Conservation (phyloP, 2,888 invertebrate species). For the Dryocosmus kuriphilus region DNA sequence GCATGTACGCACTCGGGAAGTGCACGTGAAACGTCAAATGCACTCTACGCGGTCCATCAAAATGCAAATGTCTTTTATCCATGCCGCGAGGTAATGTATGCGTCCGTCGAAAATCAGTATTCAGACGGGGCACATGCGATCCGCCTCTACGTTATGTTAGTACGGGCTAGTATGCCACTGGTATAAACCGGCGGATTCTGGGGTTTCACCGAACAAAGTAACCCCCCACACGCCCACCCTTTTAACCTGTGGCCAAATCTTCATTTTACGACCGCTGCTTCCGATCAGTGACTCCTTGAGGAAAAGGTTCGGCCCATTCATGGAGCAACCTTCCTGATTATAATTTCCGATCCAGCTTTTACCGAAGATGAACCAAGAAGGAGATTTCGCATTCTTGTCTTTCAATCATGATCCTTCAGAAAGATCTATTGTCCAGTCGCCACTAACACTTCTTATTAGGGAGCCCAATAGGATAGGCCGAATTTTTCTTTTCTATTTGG, state of each 20-base stretch:
- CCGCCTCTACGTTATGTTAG: slow-evolving; percentile 65
- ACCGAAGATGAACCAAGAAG: not conserved
- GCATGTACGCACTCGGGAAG: slow-evolving; percentile 58
- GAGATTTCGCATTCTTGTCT: not conserved
- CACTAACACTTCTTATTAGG: too few species aligned
- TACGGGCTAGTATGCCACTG: slow-evolving; percentile 42
- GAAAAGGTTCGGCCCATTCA: slow-evolving; percentile 50
- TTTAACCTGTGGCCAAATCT: slow-evolving; percentile 61
- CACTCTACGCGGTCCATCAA: slow-evolving; percentile 73
- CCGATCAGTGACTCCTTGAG: slow-evolving; percentile 2
- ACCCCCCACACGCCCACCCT: slow-evolving; percentile 56
- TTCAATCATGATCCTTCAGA: not conserved
- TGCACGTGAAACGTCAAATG: slow-evolving; percentile 74
- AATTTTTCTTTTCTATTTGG: too few species aligned
- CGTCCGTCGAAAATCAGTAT: slow-evolving; percentile 73
- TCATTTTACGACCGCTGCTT: slow-evolving; percentile 63
- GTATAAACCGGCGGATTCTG: slow-evolving; percentile 23
- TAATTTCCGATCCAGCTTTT: not conserved
- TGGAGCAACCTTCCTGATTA: slow-evolving; percentile 31
- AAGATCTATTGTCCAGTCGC: too few species aligned
- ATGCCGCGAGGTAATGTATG: slow-evolving; percentile 71
- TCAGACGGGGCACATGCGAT: slow-evolving; percentile 69
- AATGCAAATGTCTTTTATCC: slow-evolving; percentile 75
- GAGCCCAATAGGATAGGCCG: too few species aligned
- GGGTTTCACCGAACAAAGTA: slow-evolving; percentile 55